Evolutionary conservation across 2,113 vertebrate species (phyloP).

Genomic region (Lycocorax pyrrhopterus): DNA sequence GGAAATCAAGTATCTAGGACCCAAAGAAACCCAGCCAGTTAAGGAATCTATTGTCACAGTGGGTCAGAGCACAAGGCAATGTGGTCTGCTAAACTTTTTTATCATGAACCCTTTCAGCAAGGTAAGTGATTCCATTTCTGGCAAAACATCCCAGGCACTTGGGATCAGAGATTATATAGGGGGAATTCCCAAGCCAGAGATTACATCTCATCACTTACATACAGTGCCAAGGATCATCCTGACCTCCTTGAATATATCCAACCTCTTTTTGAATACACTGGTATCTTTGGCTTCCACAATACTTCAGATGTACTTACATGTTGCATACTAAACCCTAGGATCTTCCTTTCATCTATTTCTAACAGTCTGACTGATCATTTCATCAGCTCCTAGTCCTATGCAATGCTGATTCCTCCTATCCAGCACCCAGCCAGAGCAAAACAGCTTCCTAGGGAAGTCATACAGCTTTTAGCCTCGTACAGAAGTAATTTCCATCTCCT

Average conservation of each 20-base stretch:
- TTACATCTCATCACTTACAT: neutral
- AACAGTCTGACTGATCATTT: neutral
- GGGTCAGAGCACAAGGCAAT: neutral
- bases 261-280: neutral
- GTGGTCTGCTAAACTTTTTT: neutral
- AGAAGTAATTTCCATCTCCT: neutral
- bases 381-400: neutral
- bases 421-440: neutral
- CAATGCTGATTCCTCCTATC: neutral
- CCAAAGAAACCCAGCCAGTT: neutral
- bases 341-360: neutral
- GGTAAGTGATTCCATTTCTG: neutral
- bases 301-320: neutral
- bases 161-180: neutral
- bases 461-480: neutral
- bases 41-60: neutral
- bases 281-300: neutral
- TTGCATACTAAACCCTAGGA: neutral
- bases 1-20: neutral
- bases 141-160: neutral
- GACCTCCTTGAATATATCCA: neutral
- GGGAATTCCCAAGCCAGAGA: constrained; percentile 11
- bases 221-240: neutral
- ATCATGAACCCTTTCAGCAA: neutral
- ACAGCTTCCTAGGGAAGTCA: neutral